Conservation (phyloP, 2,113 vertebrate genomes). For the Eira barbara region DNA sequence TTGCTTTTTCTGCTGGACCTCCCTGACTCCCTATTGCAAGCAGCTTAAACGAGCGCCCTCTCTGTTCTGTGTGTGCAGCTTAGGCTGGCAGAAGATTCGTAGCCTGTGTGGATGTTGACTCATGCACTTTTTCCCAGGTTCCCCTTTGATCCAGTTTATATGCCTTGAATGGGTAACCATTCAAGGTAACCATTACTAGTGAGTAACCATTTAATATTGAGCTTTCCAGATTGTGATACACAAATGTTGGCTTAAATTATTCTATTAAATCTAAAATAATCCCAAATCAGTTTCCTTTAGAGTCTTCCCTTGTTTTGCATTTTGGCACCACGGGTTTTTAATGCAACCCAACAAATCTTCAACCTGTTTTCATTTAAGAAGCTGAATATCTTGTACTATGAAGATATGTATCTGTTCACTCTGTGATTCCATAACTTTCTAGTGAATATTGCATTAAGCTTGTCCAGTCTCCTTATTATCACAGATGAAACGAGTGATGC, state of each 20-base stretch:
- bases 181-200: not conserved
- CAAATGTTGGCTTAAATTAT: conserved; percentile 31
- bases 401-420: conserved; percentile 56
- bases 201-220: not conserved
- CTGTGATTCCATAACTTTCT: conserved; percentile 53
- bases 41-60: no score
- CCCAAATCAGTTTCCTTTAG: conserved; percentile 43
- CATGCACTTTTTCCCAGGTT: not conserved
- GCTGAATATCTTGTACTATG: conserved; percentile 38
- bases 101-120: no score
- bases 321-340: conserved; percentile 44
- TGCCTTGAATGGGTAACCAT: not conserved
- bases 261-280: not conserved
- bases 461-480: conserved; percentile 42
- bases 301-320: conserved; percentile 48
- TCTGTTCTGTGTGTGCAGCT: not conserved
- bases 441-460: conserved; percentile 70
- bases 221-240: not conserved
- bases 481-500: not conserved
- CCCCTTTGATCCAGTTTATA: not conserved
- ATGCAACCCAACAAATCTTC: not conserved
- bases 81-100: not conserved
- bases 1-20: not conserved
- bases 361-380: conserved; percentile 2
- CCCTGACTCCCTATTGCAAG: no score